Percentiles rank a stretch among this genome's conserved stretches.
These are phyloP conservation scores for Oscheius sp. DNA, from an alignment of 2,888 invertebrate species.

Conservation along the genomic window DNA sequence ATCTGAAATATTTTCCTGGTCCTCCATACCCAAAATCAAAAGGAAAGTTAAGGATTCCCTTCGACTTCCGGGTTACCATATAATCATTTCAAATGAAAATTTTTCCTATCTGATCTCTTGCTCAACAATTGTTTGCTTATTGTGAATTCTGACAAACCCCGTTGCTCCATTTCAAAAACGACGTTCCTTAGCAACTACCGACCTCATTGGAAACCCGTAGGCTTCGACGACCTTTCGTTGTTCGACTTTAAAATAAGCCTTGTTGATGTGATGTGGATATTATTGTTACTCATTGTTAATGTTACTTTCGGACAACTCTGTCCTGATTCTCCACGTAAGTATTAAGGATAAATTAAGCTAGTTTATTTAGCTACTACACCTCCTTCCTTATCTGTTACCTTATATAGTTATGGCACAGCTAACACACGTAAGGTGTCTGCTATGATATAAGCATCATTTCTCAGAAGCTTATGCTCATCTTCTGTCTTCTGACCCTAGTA, in stretches of 20 bases:
- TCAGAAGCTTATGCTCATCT: constrained; percentile 8
- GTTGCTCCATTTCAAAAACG: background rate
- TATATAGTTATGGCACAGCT: background rate
- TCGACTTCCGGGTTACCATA: constrained; percentile 15
- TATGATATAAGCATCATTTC: background rate
- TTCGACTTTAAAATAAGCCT: background rate
- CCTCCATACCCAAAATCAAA: background rate
- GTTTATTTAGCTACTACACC: background rate
- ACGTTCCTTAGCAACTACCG: constrained; percentile 15
- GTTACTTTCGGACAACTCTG: background rate
- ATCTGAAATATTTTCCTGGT: background rate
- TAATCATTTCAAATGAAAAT: background rate
- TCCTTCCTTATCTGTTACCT: background rate
- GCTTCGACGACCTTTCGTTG: background rate
- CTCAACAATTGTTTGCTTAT: background rate
- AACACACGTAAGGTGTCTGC: background rate
- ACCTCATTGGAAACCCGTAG: background rate
- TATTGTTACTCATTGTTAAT: background rate
- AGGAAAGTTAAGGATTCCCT: constrained; percentile 15
- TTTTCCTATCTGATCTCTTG: background rate
- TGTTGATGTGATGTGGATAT: background rate
- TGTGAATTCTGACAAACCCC: constrained; percentile 10
- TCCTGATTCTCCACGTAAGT: background rate
- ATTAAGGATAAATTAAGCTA: background rate
- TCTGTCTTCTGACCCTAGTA: background rate